Evolutionary conservation across 2,797 vertebrate genomes (phyloP).

Genomic region (Pangasius macronema): DNA sequence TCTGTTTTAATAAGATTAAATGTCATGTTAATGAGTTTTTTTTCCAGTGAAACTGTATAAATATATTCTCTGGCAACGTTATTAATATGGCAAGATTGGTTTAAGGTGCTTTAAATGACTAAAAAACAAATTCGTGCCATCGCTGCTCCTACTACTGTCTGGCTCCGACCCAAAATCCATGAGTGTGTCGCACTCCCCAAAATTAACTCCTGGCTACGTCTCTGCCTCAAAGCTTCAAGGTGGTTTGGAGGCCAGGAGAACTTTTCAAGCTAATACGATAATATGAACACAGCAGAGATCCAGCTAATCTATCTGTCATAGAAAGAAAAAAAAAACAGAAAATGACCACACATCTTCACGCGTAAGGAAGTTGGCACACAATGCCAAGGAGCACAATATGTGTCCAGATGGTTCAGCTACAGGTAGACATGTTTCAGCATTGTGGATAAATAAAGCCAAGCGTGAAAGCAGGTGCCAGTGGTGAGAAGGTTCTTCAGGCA

Average conservation of each 20-base stretch:
- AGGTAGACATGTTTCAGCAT: conserved; percentile 17
- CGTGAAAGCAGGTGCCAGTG: background rate
- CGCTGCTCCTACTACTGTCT: no score
- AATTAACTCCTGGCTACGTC: background rate
- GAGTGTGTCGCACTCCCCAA: background rate
- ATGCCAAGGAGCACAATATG: background rate
- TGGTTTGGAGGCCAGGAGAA: background rate
- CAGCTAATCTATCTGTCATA: background rate
- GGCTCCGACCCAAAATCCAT: background rate
- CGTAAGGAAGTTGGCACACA: background rate
- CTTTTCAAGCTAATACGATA: background rate
- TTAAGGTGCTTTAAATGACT: background rate
- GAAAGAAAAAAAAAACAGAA: background rate
- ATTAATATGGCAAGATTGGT: background rate
- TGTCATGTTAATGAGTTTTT: background rate
- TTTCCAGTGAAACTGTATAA: background rate
- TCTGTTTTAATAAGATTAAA: background rate
- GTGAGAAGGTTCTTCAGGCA: background rate
- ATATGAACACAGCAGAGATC: background rate
- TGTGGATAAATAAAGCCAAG: background rate
- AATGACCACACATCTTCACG: background rate
- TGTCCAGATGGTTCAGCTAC: conserved; percentile 30
- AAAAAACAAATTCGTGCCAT: background rate
- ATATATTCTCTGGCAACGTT: background rate
- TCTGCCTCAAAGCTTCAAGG: background rate